A percentile compares a stretch with the other conserved stretches of the same genome.
Evolutionary conservation across 1,140 invertebrate species (phyloP).

Genomic region (Melipona quadrifasciata): DNA sequence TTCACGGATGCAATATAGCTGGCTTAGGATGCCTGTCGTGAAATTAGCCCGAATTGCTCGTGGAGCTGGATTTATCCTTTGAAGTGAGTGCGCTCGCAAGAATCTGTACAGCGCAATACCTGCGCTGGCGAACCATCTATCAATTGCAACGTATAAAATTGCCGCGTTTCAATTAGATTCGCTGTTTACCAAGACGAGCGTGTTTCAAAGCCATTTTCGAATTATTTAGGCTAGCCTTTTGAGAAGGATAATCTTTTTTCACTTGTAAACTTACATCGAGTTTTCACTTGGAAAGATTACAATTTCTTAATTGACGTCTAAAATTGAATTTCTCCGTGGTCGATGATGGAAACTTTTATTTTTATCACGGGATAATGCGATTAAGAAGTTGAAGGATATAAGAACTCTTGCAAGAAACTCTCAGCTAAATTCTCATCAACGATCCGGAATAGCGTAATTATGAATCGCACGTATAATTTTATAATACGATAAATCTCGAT

Average conservation of each 20-base stretch:
- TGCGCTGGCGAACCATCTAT: slow-evolving; percentile 1
- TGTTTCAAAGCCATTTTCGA: not conserved
- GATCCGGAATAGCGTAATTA: too few relatives aligned
- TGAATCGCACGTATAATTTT: too few relatives aligned
- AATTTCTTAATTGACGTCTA: too few relatives aligned
- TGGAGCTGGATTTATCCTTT: slow-evolving; percentile 74
- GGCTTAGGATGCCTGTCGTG: slow-evolving; percentile 75
- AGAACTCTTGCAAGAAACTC: not conserved
- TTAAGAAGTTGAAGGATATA: not conserved
- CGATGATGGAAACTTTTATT: too few relatives aligned
- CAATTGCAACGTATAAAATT: not conserved
- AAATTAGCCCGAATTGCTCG: slow-evolving; percentile 79
- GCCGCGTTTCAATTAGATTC: not conserved
- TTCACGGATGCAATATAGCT: slow-evolving; percentile 79
- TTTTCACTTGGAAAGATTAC: too few relatives aligned
- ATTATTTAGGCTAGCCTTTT: too few relatives aligned
- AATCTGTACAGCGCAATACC: slow-evolving; percentile 7
- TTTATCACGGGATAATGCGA: not conserved
- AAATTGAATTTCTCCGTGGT: too few relatives aligned
- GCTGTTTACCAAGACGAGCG: not conserved
- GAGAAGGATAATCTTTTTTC: too few relatives aligned
- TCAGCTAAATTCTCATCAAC: not conserved
- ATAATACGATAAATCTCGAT: too few relatives aligned
- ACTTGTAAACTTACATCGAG: too few relatives aligned
- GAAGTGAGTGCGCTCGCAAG: slow-evolving; percentile 47